Conservation (phyloP, 1,140 invertebrate genomes). For the Calliopsis andreniformis region DNA sequence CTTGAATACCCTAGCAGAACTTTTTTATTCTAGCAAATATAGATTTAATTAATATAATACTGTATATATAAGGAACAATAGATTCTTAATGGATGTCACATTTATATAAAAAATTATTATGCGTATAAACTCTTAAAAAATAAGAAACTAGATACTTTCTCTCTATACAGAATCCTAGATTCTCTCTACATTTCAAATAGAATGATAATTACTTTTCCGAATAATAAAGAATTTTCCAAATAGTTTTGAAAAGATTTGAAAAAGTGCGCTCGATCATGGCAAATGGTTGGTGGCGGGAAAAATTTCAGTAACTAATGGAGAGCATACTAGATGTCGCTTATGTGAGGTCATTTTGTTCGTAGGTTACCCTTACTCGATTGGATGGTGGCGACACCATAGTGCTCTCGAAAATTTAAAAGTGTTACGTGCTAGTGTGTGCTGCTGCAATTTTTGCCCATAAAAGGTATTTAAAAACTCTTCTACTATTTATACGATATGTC, state of each 20-base stretch:
- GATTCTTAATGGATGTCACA: conserved; percentile 5
- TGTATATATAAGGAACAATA: background rate
- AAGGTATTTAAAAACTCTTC: background rate
- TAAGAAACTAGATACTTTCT: conserved; percentile 25
- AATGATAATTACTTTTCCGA: background rate
- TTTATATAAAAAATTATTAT: conserved; percentile 22
- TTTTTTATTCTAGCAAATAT: too few species aligned
- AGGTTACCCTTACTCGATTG: background rate
- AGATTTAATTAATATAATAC: background rate
- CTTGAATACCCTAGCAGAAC: too few species aligned
- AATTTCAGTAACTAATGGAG: background rate
- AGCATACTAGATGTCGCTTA: background rate
- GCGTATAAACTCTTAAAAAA: background rate
- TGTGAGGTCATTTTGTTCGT: background rate
- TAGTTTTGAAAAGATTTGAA: background rate
- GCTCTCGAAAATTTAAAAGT: background rate
- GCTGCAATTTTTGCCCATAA: background rate
- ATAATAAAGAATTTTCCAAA: background rate
- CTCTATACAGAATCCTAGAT: too few species aligned
- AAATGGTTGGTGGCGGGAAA: background rate
- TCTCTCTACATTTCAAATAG: too few species aligned
- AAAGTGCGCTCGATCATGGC: background rate
- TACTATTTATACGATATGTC: too few species aligned
- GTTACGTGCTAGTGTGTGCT: background rate
- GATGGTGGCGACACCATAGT: background rate